Conservation (phyloP, 2,113 vertebrate genomes). For the Clarias batrachus region DNA sequence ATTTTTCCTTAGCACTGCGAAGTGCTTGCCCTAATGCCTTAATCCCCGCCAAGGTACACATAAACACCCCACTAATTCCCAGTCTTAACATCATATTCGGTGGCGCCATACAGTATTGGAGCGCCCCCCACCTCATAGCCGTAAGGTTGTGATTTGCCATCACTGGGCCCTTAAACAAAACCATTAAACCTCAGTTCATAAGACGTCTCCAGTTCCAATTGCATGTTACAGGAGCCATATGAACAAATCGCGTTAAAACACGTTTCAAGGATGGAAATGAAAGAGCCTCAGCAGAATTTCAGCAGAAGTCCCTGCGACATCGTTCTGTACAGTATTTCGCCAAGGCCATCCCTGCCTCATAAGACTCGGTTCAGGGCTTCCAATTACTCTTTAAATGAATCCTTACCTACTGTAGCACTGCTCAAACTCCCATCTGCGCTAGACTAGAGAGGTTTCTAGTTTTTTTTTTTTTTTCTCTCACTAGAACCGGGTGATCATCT, state of each 20-base stretch:
- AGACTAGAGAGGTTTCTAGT: background rate
- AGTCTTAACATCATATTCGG: no score
- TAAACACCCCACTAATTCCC: no score
- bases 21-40: no score
- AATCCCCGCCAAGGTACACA: no score
- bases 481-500: background rate
- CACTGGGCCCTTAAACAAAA: background rate
- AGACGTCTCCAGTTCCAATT: background rate
- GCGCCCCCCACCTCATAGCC: no score
- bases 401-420: background rate
- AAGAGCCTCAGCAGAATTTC: background rate
- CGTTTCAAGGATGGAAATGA: background rate
- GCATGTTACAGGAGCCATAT: background rate
- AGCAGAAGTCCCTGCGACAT: background rate
- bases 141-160: background rate
- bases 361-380: background rate
- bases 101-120: background rate
- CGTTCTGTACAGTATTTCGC: background rate
- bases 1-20: no score
- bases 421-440: background rate
- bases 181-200: background rate
- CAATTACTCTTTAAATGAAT: conserved; percentile 22
- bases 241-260: background rate
- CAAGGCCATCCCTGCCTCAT: conserved; percentile 1
- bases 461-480: conserved; percentile 19